These are phyloP conservation scores for Achroia grisella DNA, from an alignment of 1,140 invertebrate genomes.

Conservation along the genomic window DNA sequence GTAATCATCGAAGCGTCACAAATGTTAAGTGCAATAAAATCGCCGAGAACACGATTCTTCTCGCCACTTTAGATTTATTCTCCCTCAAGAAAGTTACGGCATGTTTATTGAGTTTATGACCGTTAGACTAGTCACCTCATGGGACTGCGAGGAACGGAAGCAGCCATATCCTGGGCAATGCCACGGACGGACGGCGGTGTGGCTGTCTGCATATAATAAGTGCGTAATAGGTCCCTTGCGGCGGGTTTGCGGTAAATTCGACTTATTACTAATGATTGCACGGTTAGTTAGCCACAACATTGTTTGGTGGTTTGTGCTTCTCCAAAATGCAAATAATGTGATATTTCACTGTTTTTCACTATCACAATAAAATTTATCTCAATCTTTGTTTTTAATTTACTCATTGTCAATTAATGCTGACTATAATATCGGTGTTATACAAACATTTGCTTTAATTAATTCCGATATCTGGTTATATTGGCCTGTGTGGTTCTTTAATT, in stretches of 20 bases:
- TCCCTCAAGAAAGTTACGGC: slow-evolving; percentile 12
- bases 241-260: slow-evolving; percentile 4
- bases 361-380: too few species aligned
- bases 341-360: too few species aligned
- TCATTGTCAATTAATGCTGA: too few species aligned
- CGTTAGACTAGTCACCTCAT: slow-evolving; percentile 29
- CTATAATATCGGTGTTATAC: too few species aligned
- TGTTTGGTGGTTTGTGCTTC: not conserved
- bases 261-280: slow-evolving; percentile 4
- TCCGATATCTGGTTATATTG: too few species aligned
- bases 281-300: not conserved
- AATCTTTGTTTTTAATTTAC: too few species aligned
- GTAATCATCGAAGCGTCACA: not conserved
- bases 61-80: slow-evolving; percentile 13
- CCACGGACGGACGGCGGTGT: slow-evolving; percentile 15
- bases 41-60: slow-evolving; percentile 3
- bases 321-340: too few species aligned
- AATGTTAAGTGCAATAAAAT: slow-evolving; percentile 5
- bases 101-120: slow-evolving; percentile 22
- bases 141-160: slow-evolving; percentile 37
- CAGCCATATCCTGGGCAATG: slow-evolving; percentile 48
- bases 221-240: slow-evolving; percentile 31
- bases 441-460: too few species aligned
- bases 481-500: too few species aligned
- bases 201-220: slow-evolving; percentile 44